A percentile compares a stretch with the other conserved stretches of the same genome.
phyloP scores from a whole-genome alignment of 64 coral and sea anemone species.

The Pocillopora verrucosa region DNA sequence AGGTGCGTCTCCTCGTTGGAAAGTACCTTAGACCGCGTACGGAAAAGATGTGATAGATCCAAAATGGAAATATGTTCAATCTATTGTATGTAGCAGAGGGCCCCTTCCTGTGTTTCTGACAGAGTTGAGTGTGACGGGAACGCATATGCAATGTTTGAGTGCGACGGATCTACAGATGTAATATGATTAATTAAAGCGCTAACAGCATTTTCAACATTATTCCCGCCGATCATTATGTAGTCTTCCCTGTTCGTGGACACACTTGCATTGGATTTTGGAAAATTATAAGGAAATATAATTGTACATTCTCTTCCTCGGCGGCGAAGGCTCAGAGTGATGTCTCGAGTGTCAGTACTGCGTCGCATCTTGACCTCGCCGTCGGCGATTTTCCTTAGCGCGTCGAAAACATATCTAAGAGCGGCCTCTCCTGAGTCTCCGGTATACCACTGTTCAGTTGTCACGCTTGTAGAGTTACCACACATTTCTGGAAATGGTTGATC shows the following conservation, averaged over 20 bases:
- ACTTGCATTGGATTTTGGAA: slow-evolving; percentile 2
- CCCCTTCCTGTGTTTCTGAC: too few relatives aligned
- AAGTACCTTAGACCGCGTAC: too few relatives aligned
- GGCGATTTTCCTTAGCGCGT: not conserved
- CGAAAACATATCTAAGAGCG: not conserved
- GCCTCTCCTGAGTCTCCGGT: not conserved
- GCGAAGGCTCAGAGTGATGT: not conserved
- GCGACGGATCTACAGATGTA: not conserved
- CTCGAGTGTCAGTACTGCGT: not conserved
- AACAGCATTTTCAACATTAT: not conserved
- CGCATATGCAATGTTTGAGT: too few relatives aligned
- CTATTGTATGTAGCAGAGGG: too few relatives aligned
- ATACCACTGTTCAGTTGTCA: slow-evolving; percentile 3
- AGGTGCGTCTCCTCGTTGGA: too few relatives aligned
- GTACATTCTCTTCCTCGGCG: not conserved
- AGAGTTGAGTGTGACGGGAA: too few relatives aligned
- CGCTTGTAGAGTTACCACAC: not conserved
- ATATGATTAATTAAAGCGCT: slow-evolving; percentile 5
- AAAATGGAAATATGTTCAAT: too few relatives aligned
- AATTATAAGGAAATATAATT: not conserved
- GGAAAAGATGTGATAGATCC: too few relatives aligned
- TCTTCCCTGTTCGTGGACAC: not conserved
- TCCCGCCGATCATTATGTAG: not conserved
- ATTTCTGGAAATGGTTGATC: not conserved
- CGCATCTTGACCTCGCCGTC: not conserved